These are phyloP conservation scores for Azorinus chamasolen DNA, from an alignment of 2,888 invertebrate genomes.

Conservation along the genomic window DNA sequence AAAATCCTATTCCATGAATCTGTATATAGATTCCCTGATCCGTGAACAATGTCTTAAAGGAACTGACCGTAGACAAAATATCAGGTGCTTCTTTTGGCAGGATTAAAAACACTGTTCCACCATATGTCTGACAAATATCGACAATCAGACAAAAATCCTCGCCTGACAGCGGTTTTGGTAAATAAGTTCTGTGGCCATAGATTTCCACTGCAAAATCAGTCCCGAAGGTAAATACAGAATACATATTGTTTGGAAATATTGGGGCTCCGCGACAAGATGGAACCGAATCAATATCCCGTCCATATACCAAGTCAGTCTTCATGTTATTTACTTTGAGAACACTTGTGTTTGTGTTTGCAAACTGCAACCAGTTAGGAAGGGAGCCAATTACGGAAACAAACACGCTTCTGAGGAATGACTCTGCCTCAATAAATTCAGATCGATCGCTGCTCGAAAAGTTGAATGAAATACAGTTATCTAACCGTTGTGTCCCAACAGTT, in stretches of 20 bases:
- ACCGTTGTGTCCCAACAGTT: too few species aligned
- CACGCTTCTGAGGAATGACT: constrained; percentile 36
- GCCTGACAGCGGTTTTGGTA: constrained; percentile 26
- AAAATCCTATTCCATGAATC: too few species aligned
- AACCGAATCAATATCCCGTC: constrained; percentile 22
- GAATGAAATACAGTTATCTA: constrained; percentile 29
- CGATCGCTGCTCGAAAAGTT: constrained; percentile 34
- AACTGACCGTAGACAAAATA: constrained; percentile 17
- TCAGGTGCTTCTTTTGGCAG: constrained; percentile 42
- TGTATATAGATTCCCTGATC: too few species aligned
- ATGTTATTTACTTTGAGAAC: constrained; percentile 41
- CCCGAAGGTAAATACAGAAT: constrained; percentile 43
- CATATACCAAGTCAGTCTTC: constrained; percentile 46
- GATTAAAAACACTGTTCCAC: constrained; percentile 48
- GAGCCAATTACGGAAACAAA: constrained; percentile 9
- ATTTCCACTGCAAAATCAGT: constrained; percentile 30
- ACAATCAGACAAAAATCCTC: constrained; percentile 48
- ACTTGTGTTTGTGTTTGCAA: constrained; percentile 8
- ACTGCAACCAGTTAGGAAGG: constrained; percentile 39
- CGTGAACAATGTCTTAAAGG: constrained; percentile 24
- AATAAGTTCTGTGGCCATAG: constrained; percentile 21
- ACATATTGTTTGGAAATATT: constrained; percentile 33
- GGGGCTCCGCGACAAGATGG: constrained; percentile 47
- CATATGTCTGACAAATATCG: constrained; percentile 45
- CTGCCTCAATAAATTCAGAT: constrained; percentile 33